These are phyloP conservation scores for Orthonyx spaldingii DNA, from an alignment of 2,113 vertebrate genomes.

Conservation along the genomic window DNA sequence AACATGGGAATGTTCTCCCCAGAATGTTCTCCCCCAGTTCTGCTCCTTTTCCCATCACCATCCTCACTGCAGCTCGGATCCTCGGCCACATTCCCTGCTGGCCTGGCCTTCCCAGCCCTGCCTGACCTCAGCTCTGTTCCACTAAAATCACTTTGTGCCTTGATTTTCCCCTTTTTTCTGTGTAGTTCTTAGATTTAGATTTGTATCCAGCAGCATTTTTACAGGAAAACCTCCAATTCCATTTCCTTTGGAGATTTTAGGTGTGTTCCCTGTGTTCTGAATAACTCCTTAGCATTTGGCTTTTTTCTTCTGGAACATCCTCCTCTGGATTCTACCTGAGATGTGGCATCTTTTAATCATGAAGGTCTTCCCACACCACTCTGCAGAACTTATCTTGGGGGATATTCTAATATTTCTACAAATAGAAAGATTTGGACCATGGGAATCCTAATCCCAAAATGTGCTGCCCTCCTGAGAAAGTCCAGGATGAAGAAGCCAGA, in stretches of 20 bases:
- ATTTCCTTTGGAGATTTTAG: neutral
- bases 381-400: neutral
- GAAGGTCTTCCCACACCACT: neutral
- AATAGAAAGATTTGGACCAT: neutral
- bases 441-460: neutral
- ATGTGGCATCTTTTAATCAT: neutral
- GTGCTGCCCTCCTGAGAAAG: neutral
- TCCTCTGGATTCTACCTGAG: neutral
- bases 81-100: neutral
- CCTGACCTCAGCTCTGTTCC: neutral
- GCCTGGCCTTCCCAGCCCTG: neutral
- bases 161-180: neutral
- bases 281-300: too few relatives aligned
- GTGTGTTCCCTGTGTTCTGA: neutral
- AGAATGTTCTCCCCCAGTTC: too few relatives aligned
- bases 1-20: too few relatives aligned
- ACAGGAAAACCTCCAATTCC: neutral
- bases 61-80: rapidly evolving
- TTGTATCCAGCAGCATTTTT: neutral
- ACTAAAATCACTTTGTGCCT: neutral
- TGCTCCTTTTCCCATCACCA: neutral
- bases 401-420: neutral
- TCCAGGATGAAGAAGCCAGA: neutral
- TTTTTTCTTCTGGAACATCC: neutral
- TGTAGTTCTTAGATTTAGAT: neutral